These are phyloP conservation scores for Cylindroiulus punctatus DNA, from an alignment of 2,888 invertebrate genomes.

Conservation along the genomic window DNA sequence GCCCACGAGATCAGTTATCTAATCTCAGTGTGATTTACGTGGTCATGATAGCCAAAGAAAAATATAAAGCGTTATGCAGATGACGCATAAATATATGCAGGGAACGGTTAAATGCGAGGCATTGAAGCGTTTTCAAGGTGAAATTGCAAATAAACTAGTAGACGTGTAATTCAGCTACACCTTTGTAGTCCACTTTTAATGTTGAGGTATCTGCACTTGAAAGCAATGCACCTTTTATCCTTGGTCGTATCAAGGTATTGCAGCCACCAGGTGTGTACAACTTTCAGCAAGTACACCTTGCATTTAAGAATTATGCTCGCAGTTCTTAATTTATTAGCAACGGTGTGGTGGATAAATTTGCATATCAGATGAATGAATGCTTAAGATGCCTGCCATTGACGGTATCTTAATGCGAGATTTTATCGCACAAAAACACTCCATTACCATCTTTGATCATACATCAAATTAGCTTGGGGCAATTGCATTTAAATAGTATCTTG, in stretches of 20 bases:
- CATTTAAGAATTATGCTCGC: not conserved
- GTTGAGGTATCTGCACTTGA: slow-evolving; percentile 5
- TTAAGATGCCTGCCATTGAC: not conserved
- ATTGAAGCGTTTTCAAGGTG: slow-evolving; percentile 1
- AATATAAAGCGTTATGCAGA: not conserved
- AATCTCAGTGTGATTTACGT: slow-evolving; percentile 17
- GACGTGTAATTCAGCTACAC: slow-evolving; percentile 22
- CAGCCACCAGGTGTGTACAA: not conserved
- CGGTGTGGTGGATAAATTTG: not conserved
- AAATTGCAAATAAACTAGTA: slow-evolving; percentile 40
- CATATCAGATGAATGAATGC: slow-evolving; percentile 13
- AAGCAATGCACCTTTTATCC: slow-evolving; percentile 34
- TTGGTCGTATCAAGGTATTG: not conserved
- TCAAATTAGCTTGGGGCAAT: not conserved
- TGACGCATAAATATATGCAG: slow-evolving; percentile 28
- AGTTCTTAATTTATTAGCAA: not conserved
- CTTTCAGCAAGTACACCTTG: not conserved
- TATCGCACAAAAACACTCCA: not conserved
- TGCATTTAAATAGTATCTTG: no score
- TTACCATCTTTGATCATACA: not conserved
- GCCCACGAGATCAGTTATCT: slow-evolving; percentile 5
- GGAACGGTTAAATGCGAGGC: not conserved
- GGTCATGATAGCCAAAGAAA: not conserved
- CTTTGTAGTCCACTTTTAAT: not conserved
- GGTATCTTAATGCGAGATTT: not conserved